Evolutionary conservation across 2,113 vertebrate genomes (phyloP), one percentile per base, ranked within the genome.

Genomic region (Varanus komodoensis): DNA sequence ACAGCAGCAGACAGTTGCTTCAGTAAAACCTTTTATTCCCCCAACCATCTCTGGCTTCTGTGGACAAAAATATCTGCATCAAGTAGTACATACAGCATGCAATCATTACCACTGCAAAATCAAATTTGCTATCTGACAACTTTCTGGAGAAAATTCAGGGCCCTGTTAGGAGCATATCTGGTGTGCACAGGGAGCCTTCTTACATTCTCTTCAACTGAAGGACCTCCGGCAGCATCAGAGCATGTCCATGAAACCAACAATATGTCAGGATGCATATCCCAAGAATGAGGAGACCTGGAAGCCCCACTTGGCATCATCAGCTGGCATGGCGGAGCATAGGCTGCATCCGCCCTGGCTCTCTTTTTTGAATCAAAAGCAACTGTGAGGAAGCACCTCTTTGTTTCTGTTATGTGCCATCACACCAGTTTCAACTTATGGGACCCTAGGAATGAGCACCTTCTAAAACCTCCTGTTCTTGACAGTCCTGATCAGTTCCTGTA

Each of bases 11-110:
- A 86, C 3, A 90, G 27, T 73, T 87, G 4, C 15, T 89, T 32
- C n/a, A 84, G 29, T 81, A 91, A 2, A 68, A 34, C 2, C 32
- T 91, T 94, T 89, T 52, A 86, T 88, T 19, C n/a, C 21, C 71
- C 6, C 32, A 3, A 17, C 9, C 27, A 3, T 38, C 3, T 0
- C 5, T 57, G 23, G 32, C 6, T 87, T 52, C 82, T 23, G 71
- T 0, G 82, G 5, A 84, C 19, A 11, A 92, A 90, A 54, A 80
- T 21, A 87, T 1, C 80, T 15, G 68, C 44, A 69, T 0, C 69
- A 92, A 89, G 89, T 8, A 85, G 84, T 14, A 88, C 69, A 89
- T 21, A 54, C 19, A 87, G 48, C 8, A 82, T 64, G 44, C 4
- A 27, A 1, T 87, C 14, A 17, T 23, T 84, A 2, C 1, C 23